These are phyloP conservation scores for Rhynchomys soricoides DNA, from an alignment of 2,113 vertebrate genomes.

Conservation along the genomic window DNA sequence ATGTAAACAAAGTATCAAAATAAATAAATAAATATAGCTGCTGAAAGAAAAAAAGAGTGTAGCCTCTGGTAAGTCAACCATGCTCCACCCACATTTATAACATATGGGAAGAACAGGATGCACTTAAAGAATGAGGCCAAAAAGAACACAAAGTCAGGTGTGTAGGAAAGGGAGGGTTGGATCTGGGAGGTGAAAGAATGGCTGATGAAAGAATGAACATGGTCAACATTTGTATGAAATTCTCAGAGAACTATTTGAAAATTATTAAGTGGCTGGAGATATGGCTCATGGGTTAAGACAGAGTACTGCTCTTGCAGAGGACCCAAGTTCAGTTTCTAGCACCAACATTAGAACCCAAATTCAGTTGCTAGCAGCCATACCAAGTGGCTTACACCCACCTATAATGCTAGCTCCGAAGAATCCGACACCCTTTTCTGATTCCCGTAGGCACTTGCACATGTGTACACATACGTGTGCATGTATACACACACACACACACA, in stretches of 20 bases:
- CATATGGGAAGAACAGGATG: background rate
- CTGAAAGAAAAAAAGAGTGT: too few species aligned
- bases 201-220: background rate
- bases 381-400: background rate
- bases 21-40: too few species aligned
- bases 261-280: background rate
- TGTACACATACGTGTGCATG: background rate
- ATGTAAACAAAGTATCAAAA: too few species aligned
- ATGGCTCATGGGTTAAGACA: background rate
- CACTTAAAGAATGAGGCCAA: background rate
- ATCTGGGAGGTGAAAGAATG: background rate
- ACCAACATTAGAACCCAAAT: background rate
- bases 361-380: background rate
- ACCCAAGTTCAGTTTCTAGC: background rate
- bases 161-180: background rate
- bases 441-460: background rate
- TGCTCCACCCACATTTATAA: background rate
- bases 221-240: background rate
- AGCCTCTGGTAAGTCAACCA: background rate
- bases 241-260: background rate
- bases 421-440: background rate
- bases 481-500: background rate
- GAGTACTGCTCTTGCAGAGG: background rate
- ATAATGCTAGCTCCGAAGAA: background rate
- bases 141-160: background rate